These are phyloP conservation scores for Ischnura elegans DNA, from an alignment of 2,888 invertebrate species.

Conservation along the genomic window DNA sequence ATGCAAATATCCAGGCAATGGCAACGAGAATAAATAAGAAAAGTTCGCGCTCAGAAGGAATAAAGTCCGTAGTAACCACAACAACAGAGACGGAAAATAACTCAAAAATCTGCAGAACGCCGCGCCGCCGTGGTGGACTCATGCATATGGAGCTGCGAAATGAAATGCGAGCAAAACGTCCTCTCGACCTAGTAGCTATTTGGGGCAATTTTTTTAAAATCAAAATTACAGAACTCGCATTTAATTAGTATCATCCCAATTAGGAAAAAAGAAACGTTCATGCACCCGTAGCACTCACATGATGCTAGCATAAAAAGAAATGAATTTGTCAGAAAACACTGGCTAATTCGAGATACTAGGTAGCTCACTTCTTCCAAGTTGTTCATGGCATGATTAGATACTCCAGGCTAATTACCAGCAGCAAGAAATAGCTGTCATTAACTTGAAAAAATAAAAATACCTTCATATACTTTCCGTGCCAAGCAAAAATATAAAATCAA, in stretches of 20 bases:
- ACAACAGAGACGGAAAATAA: not conserved
- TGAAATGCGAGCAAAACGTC: constrained; percentile 22
- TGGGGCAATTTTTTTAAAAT: constrained; percentile 17
- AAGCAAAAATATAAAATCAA: no score
- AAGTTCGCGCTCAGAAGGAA: constrained; percentile 22
- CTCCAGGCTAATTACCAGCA: no score
- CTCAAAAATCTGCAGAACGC: not conserved
- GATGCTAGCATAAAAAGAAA: no score
- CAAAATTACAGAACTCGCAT: not conserved
- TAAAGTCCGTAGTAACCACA: constrained; percentile 24
- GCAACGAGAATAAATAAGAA: not conserved
- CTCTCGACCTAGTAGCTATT: not conserved
- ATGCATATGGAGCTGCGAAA: constrained; percentile 52
- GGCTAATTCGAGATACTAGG: no score
- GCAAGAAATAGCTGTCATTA: no score
- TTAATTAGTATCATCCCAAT: not conserved
- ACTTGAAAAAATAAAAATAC: no score
- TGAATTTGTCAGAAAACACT: no score
- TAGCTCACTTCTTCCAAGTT: no score
- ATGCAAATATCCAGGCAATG: constrained; percentile 8
- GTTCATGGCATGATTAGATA: no score
- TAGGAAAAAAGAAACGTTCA: no score
- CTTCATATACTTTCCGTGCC: no score
- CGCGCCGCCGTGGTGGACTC: not conserved
- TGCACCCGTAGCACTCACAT: no score